Percentiles rank a stretch among this genome's conserved stretches.
phyloP scores from a whole-genome alignment of 2,113 vertebrate species.

The Zootoca vivipara region DNA sequence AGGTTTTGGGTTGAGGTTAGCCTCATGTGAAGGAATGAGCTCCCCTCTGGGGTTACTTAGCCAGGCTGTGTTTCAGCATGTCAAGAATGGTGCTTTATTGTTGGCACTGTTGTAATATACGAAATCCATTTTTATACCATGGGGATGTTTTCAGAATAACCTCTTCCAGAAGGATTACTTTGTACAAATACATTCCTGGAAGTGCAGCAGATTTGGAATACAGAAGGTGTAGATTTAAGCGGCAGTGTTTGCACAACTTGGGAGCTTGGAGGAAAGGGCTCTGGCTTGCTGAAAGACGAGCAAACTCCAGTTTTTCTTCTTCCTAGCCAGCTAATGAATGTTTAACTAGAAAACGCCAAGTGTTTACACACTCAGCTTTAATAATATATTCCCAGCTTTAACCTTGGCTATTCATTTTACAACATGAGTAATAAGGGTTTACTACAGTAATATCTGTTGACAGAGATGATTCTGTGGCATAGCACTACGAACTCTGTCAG shows the following conservation, averaged over 20 bases:
- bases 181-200: not conserved
- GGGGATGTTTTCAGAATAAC: slow-evolving; percentile 9
- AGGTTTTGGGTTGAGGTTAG: not conserved
- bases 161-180: slow-evolving; percentile 13
- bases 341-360: slow-evolving; percentile 48
- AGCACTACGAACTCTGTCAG: not conserved
- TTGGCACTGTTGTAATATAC: rapidly evolving
- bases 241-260: slow-evolving; percentile 20
- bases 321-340: slow-evolving; percentile 14
- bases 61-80: not conserved
- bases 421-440: slow-evolving; percentile 27
- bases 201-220: not conserved
- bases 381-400: slow-evolving; percentile 32
- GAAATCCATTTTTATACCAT: not conserved
- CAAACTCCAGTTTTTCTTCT: slow-evolving; percentile 12
- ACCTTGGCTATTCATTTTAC: slow-evolving; percentile 50
- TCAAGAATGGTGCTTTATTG: slow-evolving; percentile 1
- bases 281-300: slow-evolving; percentile 22
- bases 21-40: not conserved
- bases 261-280: not conserved
- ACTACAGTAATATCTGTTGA: not conserved
- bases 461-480: not conserved
- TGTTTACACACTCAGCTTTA: slow-evolving; percentile 49
- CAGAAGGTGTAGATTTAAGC: slow-evolving; percentile 11
- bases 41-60: not conserved